These are phyloP conservation scores for Dissostichus mawsoni DNA, from an alignment of 2,113 vertebrate species.

Conservation along the genomic window DNA sequence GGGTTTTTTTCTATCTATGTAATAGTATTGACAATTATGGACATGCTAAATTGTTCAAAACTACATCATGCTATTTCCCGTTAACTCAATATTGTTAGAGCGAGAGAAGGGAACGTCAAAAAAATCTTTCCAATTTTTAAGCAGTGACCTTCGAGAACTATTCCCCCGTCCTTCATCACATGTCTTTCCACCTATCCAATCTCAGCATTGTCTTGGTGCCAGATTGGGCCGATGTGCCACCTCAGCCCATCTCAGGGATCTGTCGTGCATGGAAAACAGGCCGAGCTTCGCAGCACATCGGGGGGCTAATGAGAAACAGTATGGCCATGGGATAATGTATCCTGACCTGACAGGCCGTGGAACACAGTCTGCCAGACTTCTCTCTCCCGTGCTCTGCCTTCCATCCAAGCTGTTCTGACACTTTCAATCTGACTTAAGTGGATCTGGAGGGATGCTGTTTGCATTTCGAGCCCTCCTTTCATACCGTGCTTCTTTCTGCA, in stretches of 20 bases:
- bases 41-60: background rate
- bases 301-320: constrained; percentile 80
- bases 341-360: constrained; percentile 74
- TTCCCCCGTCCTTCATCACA: background rate
- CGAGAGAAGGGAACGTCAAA: background rate
- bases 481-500: constrained; percentile 9
- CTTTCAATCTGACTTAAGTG: constrained; percentile 72
- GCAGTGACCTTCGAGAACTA: background rate
- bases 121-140: background rate
- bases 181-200: constrained; percentile 45
- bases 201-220: constrained; percentile 23
- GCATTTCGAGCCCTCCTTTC: constrained; percentile 25
- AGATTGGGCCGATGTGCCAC: constrained; percentile 11
- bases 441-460: constrained; percentile 58
- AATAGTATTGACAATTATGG: background rate
- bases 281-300: constrained; percentile 62
- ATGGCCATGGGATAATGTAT: constrained; percentile 58
- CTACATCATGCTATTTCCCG: background rate
- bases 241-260: constrained; percentile 26
- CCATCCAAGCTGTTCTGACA: constrained; percentile 66
- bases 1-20: background rate
- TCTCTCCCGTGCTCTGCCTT: constrained; percentile 48
- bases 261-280: constrained; percentile 24
- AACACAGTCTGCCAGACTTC: constrained; percentile 58
- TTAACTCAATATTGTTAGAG: background rate